Evolutionary conservation across 2,888 invertebrate species (phyloP), one percentile per base, ranked within the genome.

Genomic region (Idaea straminata): DNA sequence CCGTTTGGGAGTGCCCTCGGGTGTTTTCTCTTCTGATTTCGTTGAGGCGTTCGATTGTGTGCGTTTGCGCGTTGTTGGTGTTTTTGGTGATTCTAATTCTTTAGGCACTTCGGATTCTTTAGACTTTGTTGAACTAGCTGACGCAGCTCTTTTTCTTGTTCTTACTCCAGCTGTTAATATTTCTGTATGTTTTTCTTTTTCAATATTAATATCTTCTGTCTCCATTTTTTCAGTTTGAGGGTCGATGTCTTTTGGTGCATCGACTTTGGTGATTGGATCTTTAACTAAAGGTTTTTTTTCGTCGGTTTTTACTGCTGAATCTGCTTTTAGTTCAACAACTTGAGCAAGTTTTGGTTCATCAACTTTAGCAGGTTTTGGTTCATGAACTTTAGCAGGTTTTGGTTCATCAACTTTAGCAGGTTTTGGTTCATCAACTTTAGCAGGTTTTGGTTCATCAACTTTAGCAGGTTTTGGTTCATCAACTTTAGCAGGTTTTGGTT

Each of bases 41-140:
- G 79, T 78, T 3, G 87, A 86, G 15, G 84, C 76, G 13, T 74
- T 83, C 0, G 89, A 89, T 65, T 85, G 84, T 0, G 84, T 76
- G 25, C 88, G 85, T 68, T 86, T 89, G 63, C 89, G 79, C n/a
- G 83, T 81, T 5, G 71, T 71, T 6, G 90, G 87, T 1, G 86
- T 87, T 73, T 77, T 84, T 0, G 72, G 72, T 47, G 47, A 47
- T 47, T 47, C 47, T 10, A 47, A 47, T 73, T 83, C 79, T 4
- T 71, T 77, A 5, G 62, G 58, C 0, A 70, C 74, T 58, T 67
- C 64, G 57, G 66, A 66, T 0, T 67, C 34, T 67, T 76, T 73
- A 35, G 70, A 62, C 65, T 66, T 59, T 5, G 7, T 79, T 0
- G 84, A 81, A 3, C 83, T 75, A 7, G 77, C 79, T 1, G 84